Percentiles rank a stretch among this genome's conserved stretches.
phyloP scores from a whole-genome alignment of 2,113 vertebrate species.

The Smithornis capensis region DNA sequence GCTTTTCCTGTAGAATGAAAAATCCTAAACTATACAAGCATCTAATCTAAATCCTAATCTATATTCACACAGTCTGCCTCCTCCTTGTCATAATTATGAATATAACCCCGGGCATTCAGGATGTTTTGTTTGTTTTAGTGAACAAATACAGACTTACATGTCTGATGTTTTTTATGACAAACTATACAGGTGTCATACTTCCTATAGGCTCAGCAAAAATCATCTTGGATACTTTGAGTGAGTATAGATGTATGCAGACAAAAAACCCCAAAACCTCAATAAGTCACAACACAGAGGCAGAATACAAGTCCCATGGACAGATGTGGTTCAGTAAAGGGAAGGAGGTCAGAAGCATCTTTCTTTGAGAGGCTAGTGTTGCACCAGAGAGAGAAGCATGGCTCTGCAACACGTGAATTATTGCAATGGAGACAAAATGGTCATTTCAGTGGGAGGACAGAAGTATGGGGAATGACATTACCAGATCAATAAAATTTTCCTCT shows the following conservation, averaged over 20 bases:
- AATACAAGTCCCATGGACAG: background rate
- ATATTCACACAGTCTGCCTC: background rate
- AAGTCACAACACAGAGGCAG: background rate
- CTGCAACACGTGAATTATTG: background rate
- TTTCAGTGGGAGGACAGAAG: background rate
- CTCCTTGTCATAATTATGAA: background rate
- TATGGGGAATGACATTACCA: background rate
- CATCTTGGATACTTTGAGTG: background rate
- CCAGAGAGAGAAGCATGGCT: background rate
- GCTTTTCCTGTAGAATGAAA: background rate
- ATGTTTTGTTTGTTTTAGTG: background rate
- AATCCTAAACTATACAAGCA: background rate
- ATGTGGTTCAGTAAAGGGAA: background rate
- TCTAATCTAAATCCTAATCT: background rate
- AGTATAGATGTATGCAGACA: background rate
- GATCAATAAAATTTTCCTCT: slow-evolving; percentile 15
- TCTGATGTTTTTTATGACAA: background rate
- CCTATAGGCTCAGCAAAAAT: background rate
- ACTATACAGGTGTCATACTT: background rate
- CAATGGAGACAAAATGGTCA: background rate
- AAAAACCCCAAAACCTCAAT: background rate
- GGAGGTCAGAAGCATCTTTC: background rate
- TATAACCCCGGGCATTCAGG: background rate
- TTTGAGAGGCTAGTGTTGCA: background rate
- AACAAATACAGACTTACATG: background rate